These are phyloP conservation scores for Mesorhabditis spiculigera DNA, from an alignment of 2,888 invertebrate genomes.

Conservation along the genomic window DNA sequence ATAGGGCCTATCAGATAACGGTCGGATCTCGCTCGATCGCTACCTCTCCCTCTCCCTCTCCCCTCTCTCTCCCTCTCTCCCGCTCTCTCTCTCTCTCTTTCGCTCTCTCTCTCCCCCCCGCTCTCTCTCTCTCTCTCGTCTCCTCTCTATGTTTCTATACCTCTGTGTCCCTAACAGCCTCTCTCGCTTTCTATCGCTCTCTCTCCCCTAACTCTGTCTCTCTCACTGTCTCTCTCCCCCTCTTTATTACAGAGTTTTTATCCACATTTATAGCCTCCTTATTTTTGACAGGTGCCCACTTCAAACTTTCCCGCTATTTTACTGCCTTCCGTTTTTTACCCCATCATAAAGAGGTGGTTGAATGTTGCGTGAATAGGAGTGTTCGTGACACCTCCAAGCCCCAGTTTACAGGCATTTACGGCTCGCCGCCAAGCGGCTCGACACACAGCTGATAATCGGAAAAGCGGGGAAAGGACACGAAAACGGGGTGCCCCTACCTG, in stretches of 20 bases:
- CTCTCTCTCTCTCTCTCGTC: too few species aligned
- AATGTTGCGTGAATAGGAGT: too few species aligned
- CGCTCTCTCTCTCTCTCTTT: constrained; percentile 7
- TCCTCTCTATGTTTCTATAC: too few species aligned
- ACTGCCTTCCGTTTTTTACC: neutral
- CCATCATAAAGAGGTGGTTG: too few species aligned
- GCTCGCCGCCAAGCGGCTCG: constrained; percentile 8
- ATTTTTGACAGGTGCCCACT: neutral
- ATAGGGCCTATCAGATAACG: too few species aligned
- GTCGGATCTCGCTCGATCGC: too few species aligned
- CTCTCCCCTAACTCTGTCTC: neutral
- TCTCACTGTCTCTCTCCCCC: constrained; percentile 3
- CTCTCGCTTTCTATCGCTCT: neutral
- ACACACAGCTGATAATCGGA: constrained; percentile 22
- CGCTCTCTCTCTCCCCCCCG: too few species aligned
- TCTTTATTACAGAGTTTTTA: neutral
- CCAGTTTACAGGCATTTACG: too few species aligned
- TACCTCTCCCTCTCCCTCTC: too few species aligned
- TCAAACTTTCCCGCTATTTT: neutral
- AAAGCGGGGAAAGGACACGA: constrained; percentile 14
- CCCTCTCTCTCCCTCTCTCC: constrained; percentile 11
- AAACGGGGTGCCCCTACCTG: neutral
- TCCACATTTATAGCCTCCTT: neutral
- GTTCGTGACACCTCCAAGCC: too few species aligned
- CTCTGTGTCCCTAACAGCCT: constrained; percentile 7